Conservation (phyloP, 2,888 invertebrate genomes). For the Cantharis rustica region DNA sequence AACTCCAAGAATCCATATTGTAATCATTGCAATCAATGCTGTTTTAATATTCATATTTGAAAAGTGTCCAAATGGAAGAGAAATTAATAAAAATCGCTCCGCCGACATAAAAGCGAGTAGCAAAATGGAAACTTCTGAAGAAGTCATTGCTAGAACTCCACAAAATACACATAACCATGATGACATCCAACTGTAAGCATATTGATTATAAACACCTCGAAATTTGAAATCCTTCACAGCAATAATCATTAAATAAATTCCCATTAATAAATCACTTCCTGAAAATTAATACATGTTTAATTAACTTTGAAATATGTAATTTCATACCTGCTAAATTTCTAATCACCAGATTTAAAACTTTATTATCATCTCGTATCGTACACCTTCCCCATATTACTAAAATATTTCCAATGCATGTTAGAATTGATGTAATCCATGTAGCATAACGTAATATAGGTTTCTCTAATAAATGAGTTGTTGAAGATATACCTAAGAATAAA, state of each 20-base stretch:
- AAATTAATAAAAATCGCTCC: conserved; percentile 69
- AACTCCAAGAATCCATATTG: conserved; percentile 66
- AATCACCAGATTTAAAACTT: conserved; percentile 66
- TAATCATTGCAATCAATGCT: conserved; percentile 58
- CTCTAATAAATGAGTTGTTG: conserved; percentile 62
- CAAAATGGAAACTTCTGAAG: conserved; percentile 71
- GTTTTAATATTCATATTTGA: conserved; percentile 60
- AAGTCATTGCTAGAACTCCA: conserved; percentile 68
- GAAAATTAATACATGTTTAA: conserved; percentile 33
- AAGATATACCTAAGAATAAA: conserved; percentile 60
- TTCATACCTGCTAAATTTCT: conserved; percentile 65
- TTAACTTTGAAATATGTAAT: background rate
- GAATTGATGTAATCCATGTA: conserved; percentile 66
- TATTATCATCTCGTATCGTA: conserved; percentile 65
- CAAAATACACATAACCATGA: conserved; percentile 67
- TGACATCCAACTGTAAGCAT: conserved; percentile 67
- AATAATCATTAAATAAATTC: conserved; percentile 67
- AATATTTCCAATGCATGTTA: conserved; percentile 66
- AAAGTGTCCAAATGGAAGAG: conserved; percentile 63
- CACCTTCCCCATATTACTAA: conserved; percentile 67
- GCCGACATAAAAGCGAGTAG: conserved; percentile 72
- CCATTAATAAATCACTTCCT: conserved; percentile 72
- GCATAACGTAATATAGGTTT: conserved; percentile 63
- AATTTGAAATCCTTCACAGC: conserved; percentile 65
- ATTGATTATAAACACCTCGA: conserved; percentile 62